Conservation (phyloP, 23 tunicate genomes). For the Phallusia fumigata region DNA sequence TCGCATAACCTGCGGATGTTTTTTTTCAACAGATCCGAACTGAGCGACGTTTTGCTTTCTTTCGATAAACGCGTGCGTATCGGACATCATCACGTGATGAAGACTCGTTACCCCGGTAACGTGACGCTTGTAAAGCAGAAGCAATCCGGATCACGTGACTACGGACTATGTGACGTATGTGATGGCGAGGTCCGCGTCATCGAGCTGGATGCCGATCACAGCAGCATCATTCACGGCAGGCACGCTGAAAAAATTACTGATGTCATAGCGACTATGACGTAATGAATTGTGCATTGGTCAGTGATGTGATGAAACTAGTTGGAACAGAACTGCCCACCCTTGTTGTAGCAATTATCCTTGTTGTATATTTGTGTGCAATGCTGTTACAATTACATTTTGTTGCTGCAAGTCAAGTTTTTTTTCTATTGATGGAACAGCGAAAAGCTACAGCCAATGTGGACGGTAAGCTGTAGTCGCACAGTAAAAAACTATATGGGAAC, state of each 20-base stretch:
- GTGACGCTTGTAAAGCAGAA: slow-evolving; percentile 17
- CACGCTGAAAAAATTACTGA: slow-evolving; percentile 1
- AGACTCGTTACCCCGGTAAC: slow-evolving; percentile 15
- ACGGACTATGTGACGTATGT: slow-evolving; percentile 17
- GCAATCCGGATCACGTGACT: slow-evolving; percentile 9
- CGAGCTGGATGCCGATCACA: slow-evolving; percentile 17
- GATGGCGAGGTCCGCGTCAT: slow-evolving; percentile 15
- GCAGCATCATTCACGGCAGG: neutral
- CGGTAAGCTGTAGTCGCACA: too few species aligned
- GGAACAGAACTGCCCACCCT: too few species aligned
- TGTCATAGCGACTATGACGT: neutral
- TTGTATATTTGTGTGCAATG: too few species aligned
- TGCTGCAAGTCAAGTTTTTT: too few species aligned
- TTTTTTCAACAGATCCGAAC: neutral
- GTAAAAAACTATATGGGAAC: too few species aligned
- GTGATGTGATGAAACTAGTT: neutral
- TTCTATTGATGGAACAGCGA: too few species aligned
- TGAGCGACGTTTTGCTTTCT: neutral
- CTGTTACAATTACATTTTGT: too few species aligned
- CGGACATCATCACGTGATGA: slow-evolving; percentile 5
- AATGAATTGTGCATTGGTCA: neutral
- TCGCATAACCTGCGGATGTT: too few species aligned
- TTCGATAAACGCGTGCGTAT: neutral
- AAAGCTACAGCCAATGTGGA: too few species aligned
- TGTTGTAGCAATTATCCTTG: too few species aligned